phyloP scores from a whole-genome alignment of 2,113 vertebrate species.

The Anas platyrhynchos region DNA sequence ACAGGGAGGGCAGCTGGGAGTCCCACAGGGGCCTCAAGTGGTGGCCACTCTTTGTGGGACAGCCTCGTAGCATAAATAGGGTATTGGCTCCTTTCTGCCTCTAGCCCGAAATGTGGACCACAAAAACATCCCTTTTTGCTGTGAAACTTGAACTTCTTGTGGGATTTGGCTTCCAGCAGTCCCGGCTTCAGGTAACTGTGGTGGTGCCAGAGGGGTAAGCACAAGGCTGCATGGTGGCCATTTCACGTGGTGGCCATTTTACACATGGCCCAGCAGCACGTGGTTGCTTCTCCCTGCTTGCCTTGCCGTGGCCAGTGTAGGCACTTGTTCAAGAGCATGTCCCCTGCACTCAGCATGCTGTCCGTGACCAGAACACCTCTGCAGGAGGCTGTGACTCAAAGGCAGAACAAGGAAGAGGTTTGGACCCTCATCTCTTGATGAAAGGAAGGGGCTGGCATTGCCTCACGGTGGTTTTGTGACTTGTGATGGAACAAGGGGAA shows the following conservation, averaged over 20 bases:
- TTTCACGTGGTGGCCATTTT: not conserved
- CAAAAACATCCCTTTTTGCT: not conserved
- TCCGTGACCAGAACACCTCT: not conserved
- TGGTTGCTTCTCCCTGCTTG: not conserved
- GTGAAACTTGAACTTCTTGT: not conserved
- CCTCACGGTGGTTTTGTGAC: not conserved
- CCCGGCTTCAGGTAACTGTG: not conserved
- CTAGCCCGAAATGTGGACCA: not conserved
- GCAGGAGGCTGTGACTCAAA: not conserved
- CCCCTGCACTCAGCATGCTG: not conserved
- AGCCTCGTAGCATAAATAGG: not conserved
- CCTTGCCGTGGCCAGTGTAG: not conserved
- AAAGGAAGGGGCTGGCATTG: not conserved
- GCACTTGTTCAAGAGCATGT: not conserved
- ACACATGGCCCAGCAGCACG: not conserved
- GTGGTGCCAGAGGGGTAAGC: not conserved
- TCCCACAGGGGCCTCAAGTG: not conserved
- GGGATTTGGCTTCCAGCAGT: not conserved
- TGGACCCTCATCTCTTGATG: not conserved
- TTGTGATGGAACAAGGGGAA: not conserved
- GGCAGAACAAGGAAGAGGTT: not conserved
- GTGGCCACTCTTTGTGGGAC: not conserved
- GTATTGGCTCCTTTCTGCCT: not conserved
- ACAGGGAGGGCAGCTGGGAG: not conserved
- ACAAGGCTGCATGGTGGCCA: accelerated